Evolutionary conservation across 1,140 invertebrate genomes (phyloP).

Genomic region (Bombyx mori): ASM3026992v2 NC_085119.1:13808501-13809000

Average conservation of each 20-base stretch:
- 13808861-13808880: conserved; percentile 86
- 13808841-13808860: conserved; percentile 87
- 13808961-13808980: background rate
- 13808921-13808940: conserved; percentile 84
- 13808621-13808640: background rate
- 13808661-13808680: too few relatives aligned
- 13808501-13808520: too few relatives aligned
- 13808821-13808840: conserved; percentile 77
- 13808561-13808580: too few relatives aligned
- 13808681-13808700: conserved; percentile 76
- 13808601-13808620: background rate
- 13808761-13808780: conserved; percentile 84
- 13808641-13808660: conserved; percentile 5
- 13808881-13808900: conserved; percentile 82
- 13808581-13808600: too few relatives aligned
- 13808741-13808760: conserved; percentile 90
- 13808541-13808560: too few relatives aligned
- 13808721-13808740: conserved; percentile 89
- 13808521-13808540: too few relatives aligned
- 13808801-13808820: conserved; percentile 80
- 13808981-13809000: too few relatives aligned
- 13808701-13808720: conserved; percentile 88
- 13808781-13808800: conserved; percentile 84
- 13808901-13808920: conserved; percentile 82
- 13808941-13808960: conserved; percentile 71